A percentile compares a stretch with the other conserved stretches of the same genome.
These are phyloP conservation scores for Sisyra terminalis DNA, from an alignment of 2,888 invertebrate species.

Conservation along the genomic window DNA sequence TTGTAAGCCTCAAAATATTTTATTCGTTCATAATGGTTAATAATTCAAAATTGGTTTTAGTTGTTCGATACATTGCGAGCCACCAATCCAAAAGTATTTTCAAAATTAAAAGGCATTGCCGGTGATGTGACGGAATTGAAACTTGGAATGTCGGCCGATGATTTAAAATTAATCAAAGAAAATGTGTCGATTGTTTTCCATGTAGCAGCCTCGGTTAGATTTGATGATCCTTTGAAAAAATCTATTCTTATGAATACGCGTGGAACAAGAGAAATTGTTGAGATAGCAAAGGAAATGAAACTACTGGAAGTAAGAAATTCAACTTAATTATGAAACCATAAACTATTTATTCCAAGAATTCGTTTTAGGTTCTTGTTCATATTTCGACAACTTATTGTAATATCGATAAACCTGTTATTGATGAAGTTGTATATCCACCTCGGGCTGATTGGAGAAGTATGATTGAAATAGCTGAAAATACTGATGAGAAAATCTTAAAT, in stretches of 20 bases:
- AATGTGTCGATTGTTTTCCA: not conserved
- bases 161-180: not conserved
- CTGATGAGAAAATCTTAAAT: not conserved
- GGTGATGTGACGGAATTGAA: not conserved
- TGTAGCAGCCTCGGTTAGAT: not conserved
- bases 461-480: not conserved
- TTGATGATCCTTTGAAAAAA: not conserved
- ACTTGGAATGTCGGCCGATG: not conserved
- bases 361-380: conserved; percentile 1
- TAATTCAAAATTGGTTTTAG: not conserved
- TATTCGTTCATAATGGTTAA: too few species aligned
- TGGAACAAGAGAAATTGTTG: not conserved
- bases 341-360: too few species aligned
- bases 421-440: conserved; percentile 1
- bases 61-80: not conserved
- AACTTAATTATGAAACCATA: too few species aligned
- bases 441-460: not conserved
- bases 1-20: conserved; percentile 37
- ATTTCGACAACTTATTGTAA: conserved; percentile 3
- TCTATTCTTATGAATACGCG: conserved; percentile 1
- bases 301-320: too few species aligned
- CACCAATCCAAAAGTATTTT: not conserved
- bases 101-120: not conserved
- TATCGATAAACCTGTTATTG: conserved; percentile 1
- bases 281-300: not conserved